Base-by-base conservation (phyloP, 2,888 invertebrate genomes). In the Pseudococcus longispinus region DNA sequence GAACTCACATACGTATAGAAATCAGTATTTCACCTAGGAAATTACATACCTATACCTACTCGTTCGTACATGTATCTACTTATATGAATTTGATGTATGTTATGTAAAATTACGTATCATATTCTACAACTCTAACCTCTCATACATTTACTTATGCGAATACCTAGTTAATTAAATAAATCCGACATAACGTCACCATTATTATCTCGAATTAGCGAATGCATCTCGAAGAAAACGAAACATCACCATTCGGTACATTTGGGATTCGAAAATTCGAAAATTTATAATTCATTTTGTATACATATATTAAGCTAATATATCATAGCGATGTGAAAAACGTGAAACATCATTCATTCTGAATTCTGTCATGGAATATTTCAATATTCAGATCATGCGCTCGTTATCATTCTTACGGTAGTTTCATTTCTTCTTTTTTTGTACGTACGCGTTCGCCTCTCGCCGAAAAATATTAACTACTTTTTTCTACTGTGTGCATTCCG, bases 311-410 rank as follows among this genome's bases (percentile, higher is more conserved):
- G 42, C 77, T 80, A 37, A 80, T 80, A 80, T 80, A 80, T 80
- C 77, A 80, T 80, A 80, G 77, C 77, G 77, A 80, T 80, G 77
- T 80, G 42, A 65, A 84, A 84, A 84, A 84, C 55, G 42, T 37
- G 60, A 26, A 84, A 77, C 74, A 85, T 85, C 65, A 85, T 85
- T 85, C 85, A 85, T 85, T 85, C 74, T 74, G 74, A 85, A 74
- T 85, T 23, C 85, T 85, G 85, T 85, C 85, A 46, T 18, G 26
- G 44, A 29, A 20, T 65, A 29, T 74, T 85, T 85, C 85, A 85
- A 85, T 65, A 85, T 85, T 85, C 85, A 85, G 85, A 85, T 85
- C 85, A 74, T 85, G 85, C 44, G 23, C 46, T 85, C 85, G 85
- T 85, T 85, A 85, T 85, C 85, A 85, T 85, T 85, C 85, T 70